Evolutionary conservation across 2,113 vertebrate species (phyloP).

Genomic region (Phycodurus eques): DNA sequence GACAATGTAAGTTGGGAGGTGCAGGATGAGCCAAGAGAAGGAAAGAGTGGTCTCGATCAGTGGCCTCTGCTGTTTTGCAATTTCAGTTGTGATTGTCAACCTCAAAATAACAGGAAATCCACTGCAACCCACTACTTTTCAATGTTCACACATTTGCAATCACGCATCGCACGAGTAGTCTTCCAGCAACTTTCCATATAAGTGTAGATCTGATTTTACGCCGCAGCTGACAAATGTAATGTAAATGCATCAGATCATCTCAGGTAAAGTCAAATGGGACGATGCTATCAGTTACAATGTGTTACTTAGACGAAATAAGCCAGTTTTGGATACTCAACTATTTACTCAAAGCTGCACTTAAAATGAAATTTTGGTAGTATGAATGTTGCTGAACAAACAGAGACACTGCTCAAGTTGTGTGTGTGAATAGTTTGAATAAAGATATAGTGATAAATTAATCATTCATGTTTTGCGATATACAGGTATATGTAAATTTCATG

Average conservation of each 20-base stretch:
- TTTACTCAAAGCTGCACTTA: neutral
- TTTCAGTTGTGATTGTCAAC: constrained; percentile 68
- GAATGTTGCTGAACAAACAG: neutral
- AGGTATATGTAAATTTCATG: neutral
- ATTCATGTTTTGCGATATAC: neutral
- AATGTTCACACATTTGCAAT: constrained; percentile 41
- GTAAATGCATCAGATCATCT: neutral
- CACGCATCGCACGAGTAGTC: constrained; percentile 7
- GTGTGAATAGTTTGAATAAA: neutral
- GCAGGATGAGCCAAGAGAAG: constrained; percentile 10
- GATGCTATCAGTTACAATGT: no score
- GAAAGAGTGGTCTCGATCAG: constrained; percentile 48
- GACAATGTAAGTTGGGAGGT: constrained; percentile 10
- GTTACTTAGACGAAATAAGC: neutral
- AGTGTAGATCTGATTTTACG: neutral
- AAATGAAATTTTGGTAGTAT: neutral
- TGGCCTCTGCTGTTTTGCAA: constrained; percentile 35
- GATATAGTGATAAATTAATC: neutral
- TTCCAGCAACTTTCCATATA: constrained; percentile 17
- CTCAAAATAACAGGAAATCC: constrained; percentile 74
- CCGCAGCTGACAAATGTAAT: neutral
- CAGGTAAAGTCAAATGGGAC: neutral
- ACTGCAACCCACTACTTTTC: constrained; percentile 67
- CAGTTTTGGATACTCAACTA: neutral
- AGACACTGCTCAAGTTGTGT: neutral